These are phyloP conservation scores for Trichomycterus rosablanca DNA, from an alignment of 2,113 vertebrate species.

Conservation along the genomic window DNA sequence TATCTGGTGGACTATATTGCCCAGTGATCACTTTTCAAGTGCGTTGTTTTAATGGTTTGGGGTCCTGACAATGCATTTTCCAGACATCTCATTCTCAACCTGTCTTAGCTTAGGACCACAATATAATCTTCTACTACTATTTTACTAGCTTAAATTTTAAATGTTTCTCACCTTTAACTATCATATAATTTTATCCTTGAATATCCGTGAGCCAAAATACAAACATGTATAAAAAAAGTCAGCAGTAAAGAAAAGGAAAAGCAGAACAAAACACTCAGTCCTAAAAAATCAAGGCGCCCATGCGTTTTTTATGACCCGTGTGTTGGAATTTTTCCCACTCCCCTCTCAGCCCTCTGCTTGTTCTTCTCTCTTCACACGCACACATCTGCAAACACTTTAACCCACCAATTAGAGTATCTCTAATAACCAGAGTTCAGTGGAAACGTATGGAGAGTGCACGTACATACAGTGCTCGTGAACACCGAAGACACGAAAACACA, in stretches of 20 bases:
- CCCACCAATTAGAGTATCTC: constrained; percentile 47
- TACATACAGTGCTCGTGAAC: constrained; percentile 22
- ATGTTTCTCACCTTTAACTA: too few species aligned
- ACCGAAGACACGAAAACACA: constrained; percentile 30
- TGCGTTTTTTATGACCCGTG: constrained; percentile 21
- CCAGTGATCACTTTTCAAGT: too few species aligned
- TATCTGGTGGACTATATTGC: too few species aligned
- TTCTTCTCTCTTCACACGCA: constrained; percentile 18
- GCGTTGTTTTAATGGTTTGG: too few species aligned
- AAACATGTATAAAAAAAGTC: neutral
- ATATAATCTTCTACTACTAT: too few species aligned
- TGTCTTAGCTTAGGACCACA: too few species aligned
- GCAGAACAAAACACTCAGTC: neutral
- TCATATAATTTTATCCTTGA: neutral
- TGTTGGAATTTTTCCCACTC: constrained; percentile 35
- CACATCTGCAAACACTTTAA: constrained; percentile 51
- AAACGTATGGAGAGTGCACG: constrained; percentile 30
- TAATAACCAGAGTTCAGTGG: constrained; percentile 43
- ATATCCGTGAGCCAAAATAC: neutral
- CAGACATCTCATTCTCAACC: too few species aligned
- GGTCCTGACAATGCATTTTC: too few species aligned
- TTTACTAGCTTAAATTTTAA: too few species aligned
- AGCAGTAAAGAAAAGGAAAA: neutral
- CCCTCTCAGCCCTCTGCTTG: constrained; percentile 3
- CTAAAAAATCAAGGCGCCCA: constrained; percentile 18